phyloP scores from a whole-genome alignment of 1,140 invertebrate species.

The Hesperophylax magnus region DNA sequence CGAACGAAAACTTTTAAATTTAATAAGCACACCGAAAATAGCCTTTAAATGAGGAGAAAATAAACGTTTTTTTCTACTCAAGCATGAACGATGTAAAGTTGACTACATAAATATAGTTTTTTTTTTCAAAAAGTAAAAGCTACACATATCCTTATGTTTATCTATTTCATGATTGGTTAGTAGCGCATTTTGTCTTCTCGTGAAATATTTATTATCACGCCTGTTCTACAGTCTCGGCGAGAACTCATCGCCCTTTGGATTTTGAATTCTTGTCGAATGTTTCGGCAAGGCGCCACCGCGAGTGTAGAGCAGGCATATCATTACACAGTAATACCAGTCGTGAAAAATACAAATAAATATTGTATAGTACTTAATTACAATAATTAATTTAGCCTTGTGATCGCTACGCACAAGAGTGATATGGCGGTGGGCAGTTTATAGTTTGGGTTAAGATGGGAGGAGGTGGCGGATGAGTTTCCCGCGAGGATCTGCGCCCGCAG shows the following conservation, averaged over 20 bases:
- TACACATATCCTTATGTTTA: neutral
- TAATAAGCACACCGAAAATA: slow-evolving; percentile 30
- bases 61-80: slow-evolving; percentile 5
- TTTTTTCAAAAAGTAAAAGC: neutral
- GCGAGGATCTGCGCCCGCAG: slow-evolving; percentile 72
- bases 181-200: too few species aligned
- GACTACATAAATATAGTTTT: too few species aligned
- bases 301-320: too few species aligned
- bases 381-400: slow-evolving; percentile 40
- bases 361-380: too few species aligned
- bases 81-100: slow-evolving; percentile 9
- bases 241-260: too few species aligned
- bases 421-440: slow-evolving; percentile 61
- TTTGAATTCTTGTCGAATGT: too few species aligned
- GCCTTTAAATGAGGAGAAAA: slow-evolving; percentile 8
- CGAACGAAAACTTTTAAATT: neutral
- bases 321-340: too few species aligned
- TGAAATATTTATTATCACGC: too few species aligned
- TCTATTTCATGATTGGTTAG: too few species aligned
- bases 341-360: too few species aligned
- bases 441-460: slow-evolving; percentile 41
- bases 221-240: too few species aligned
- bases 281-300: too few species aligned
- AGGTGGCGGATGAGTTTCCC: slow-evolving; percentile 71
- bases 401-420: slow-evolving; percentile 52